A percentile compares a stretch with the other conserved stretches of the same genome.
Conservation (phyloP, 2,113 vertebrate genomes). For the Percina caprodes region DNA sequence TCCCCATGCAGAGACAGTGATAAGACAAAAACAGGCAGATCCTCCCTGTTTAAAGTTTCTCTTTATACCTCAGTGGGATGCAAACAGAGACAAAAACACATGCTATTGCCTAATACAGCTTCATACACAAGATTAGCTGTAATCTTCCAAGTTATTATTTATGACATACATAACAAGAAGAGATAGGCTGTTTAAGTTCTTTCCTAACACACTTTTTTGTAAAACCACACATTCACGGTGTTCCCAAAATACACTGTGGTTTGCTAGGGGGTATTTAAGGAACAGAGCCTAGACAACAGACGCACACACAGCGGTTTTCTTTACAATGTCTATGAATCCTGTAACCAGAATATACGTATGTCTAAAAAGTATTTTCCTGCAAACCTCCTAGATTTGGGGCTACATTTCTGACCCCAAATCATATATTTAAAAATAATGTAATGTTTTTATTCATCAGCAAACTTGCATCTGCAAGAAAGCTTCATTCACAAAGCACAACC, state of each 20-base stretch:
- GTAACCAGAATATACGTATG: background rate
- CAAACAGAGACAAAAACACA: constrained; percentile 31
- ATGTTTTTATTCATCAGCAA: background rate
- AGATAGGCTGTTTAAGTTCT: constrained; percentile 9
- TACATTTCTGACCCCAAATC: background rate
- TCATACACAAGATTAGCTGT: constrained; percentile 28
- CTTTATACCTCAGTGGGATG: constrained; percentile 11
- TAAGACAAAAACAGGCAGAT: constrained; percentile 31
- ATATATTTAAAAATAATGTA: background rate
- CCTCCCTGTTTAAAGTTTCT: constrained; percentile 34
- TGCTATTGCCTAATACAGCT: constrained; percentile 25
- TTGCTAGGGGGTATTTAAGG: constrained; percentile 49
- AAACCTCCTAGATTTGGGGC: background rate
- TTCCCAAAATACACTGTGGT: constrained; percentile 63
- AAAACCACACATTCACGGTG: constrained; percentile 20
- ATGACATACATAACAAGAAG: constrained; percentile 33
- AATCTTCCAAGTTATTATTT: constrained; percentile 33
- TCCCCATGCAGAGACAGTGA: constrained; percentile 8
- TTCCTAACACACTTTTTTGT: constrained; percentile 31
- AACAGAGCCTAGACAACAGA: constrained; percentile 41
- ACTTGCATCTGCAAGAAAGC: background rate
- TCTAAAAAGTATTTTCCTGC: background rate
- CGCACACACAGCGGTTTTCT: background rate
- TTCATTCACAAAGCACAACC: constrained; percentile 13
- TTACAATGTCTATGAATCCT: background rate